These are phyloP conservation scores for Aphis craccivora DNA, from an alignment of 1,140 invertebrate species.

Conservation along the genomic window DNA sequence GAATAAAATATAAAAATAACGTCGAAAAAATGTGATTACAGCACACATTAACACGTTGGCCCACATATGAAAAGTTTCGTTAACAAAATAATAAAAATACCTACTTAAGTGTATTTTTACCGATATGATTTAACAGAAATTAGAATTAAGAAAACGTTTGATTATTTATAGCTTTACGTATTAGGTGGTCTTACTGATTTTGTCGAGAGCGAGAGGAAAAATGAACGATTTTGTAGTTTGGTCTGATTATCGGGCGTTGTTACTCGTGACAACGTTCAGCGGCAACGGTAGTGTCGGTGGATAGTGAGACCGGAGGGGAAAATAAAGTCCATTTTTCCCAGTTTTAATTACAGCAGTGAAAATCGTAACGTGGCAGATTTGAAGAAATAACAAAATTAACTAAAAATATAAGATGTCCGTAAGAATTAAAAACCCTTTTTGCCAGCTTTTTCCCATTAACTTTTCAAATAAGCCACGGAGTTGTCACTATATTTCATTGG, in stretches of 20 bases:
- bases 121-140: background rate
- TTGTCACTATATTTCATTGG: conserved; percentile 50
- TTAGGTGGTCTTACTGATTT: background rate
- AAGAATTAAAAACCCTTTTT: conserved; percentile 29
- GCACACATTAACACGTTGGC: background rate
- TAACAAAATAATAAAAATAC: background rate
- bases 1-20: background rate
- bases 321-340: conserved; percentile 50
- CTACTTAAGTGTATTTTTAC: background rate
- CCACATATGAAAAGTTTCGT: background rate
- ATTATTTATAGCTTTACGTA: background rate
- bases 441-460: conserved; percentile 47
- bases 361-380: conserved; percentile 46
- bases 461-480: conserved; percentile 49
- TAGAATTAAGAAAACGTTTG: background rate
- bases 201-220: background rate
- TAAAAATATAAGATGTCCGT: conserved; percentile 53
- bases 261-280: background rate
- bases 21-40: background rate
- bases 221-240: background rate
- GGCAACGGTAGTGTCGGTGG: background rate
- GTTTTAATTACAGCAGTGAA: conserved; percentile 45
- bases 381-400: conserved; percentile 52
- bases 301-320: background rate
- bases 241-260: background rate